Base-by-base conservation (phyloP, 2,113 vertebrate genomes). In the Mirounga angustirostris region DNA sequence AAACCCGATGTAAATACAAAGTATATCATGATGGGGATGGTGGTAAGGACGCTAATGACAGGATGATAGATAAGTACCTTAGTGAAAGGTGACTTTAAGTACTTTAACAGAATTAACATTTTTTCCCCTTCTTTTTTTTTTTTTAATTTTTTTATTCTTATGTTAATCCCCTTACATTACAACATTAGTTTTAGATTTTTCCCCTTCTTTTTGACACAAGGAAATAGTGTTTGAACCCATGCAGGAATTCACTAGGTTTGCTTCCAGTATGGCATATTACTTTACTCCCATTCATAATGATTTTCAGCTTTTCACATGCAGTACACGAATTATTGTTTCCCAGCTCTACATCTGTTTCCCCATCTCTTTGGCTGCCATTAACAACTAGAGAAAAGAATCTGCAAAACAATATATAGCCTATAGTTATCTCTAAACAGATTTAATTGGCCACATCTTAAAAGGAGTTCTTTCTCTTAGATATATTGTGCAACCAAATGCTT, bases 141-240 rank as follows among this genome's bases (percentile, higher is more conserved):
- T n/a, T n/a, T n/a, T n/a, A n/a, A n/a, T n/a, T n/a, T n/a, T n/a
- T n/a, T n/a, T n/a, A n/a, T n/a, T n/a, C n/a, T n/a, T n/a, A n/a
- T n/a, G n/a, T n/a, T n/a, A n/a, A n/a, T n/a, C n/a, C n/a, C n/a
- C n/a, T n/a, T n/a, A n/a, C n/a, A n/a, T n/a, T n/a, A n/a, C n/a
- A n/a, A n/a, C n/a, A n/a, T n/a, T n/a, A n/a, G n/a, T n/a, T n/a
- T n/a, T n/a, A n/a, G n/a, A n/a, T 93, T 91, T 86, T 74, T 10
- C 6, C 16, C 52, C 85, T 91, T 85, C 56, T 89, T 95, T 93
- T 86, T 95, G 91, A 92, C 90, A 96, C 50, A 92, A 95, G 92
- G 91, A 98, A 98, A 91, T 96, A 67, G 74, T 97, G 83, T 97
- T 98, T 97, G 80, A 98, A 98, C 97, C 87, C 85, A 82, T 63